Conservation (phyloP, 2,113 vertebrate genomes). For the Todiramphus saurophagus region DNA sequence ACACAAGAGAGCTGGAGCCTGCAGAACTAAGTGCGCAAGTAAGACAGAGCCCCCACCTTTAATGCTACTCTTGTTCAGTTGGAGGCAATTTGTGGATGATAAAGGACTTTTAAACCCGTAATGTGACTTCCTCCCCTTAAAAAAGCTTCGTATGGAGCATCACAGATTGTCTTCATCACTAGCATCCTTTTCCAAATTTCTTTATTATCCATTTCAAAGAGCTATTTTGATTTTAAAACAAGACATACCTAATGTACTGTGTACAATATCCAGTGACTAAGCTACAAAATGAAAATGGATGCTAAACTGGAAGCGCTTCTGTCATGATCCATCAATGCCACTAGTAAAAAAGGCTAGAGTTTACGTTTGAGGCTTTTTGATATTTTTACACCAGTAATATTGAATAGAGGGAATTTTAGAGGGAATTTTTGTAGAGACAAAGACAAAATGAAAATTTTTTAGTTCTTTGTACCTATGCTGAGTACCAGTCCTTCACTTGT, state of each 20-base stretch:
- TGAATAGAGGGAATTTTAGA: background rate
- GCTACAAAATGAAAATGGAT: background rate
- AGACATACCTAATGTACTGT: background rate
- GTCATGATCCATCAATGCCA: background rate
- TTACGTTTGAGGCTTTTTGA: background rate
- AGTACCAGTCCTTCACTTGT: background rate
- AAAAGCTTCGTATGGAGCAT: background rate
- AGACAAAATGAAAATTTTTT: background rate
- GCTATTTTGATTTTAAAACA: background rate
- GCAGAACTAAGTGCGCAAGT: background rate
- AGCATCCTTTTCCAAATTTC: background rate
- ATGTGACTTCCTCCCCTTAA: background rate
- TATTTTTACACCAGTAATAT: background rate
- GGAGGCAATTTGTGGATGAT: constrained; percentile 1
- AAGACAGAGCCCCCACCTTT: background rate
- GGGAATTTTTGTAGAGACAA: background rate
- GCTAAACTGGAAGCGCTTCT: background rate
- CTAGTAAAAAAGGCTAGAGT: background rate
- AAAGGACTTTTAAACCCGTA: background rate
- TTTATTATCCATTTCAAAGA: background rate
- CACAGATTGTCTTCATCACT: background rate
- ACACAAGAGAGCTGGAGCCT: background rate
- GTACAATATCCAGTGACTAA: background rate
- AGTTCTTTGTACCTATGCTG: background rate
- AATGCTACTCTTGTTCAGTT: constrained; percentile 27